Percentiles rank a stretch among this genome's conserved stretches.
phyloP scores from a whole-genome alignment of 1,140 invertebrate species.

The Neodiprion fabricii region DNA sequence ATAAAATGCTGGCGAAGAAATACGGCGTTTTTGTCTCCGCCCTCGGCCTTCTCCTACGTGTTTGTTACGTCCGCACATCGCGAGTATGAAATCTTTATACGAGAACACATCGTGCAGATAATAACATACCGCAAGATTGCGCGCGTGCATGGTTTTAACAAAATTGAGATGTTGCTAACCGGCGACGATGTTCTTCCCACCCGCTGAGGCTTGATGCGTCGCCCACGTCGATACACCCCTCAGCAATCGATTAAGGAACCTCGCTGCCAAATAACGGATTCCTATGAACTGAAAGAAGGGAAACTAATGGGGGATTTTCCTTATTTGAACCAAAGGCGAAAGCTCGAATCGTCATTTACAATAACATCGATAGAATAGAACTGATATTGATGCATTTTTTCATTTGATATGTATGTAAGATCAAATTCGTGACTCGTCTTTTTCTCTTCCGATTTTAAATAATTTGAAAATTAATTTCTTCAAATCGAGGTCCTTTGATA shows the following conservation, averaged over 20 bases:
- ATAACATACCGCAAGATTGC: background rate
- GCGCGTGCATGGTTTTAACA: background rate
- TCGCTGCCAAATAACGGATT: slow-evolving; percentile 35
- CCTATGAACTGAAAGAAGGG: slow-evolving; percentile 30
- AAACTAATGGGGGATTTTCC: slow-evolving; percentile 11
- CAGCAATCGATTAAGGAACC: slow-evolving; percentile 22
- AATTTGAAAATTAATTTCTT: too few species aligned
- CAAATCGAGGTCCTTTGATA: too few species aligned
- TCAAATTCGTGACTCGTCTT: too few species aligned
- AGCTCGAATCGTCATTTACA: too few species aligned
- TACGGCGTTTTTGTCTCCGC: background rate
- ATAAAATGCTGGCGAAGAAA: background rate
- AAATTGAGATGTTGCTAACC: background rate
- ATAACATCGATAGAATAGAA: too few species aligned
- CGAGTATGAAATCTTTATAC: background rate
- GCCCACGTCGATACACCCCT: too few species aligned
- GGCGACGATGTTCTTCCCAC: background rate
- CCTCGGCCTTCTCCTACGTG: background rate
- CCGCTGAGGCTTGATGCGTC: too few species aligned
- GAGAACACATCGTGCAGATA: background rate
- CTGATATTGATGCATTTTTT: too few species aligned
- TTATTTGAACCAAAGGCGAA: too few species aligned
- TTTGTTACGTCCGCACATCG: background rate
- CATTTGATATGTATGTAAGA: too few species aligned
- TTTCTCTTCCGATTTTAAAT: too few species aligned